phyloP scores from a whole-genome alignment of 2,888 invertebrate species.

The Hyles lineata region DNA sequence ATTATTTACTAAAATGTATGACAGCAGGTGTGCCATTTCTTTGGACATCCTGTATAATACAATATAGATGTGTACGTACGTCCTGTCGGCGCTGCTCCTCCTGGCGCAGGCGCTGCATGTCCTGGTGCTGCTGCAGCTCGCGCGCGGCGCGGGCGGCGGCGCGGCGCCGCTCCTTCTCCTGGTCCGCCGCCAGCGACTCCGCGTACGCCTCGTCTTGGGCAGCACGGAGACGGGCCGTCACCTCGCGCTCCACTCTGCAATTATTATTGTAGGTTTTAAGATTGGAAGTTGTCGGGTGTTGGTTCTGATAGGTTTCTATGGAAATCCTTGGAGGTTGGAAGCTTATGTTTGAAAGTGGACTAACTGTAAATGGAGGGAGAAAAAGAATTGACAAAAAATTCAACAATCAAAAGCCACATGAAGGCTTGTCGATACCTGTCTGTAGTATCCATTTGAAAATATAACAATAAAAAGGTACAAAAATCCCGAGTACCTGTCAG shows the following conservation, averaged over 20 bases:
- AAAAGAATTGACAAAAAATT: no score
- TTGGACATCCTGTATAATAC: no score
- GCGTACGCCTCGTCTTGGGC: slow-evolving; percentile 98
- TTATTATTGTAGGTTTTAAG: not conserved
- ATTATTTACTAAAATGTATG: no score
- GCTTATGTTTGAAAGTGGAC: no score
- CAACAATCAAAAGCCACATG: no score
- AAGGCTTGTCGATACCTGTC: no score
- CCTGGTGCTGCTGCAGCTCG: slow-evolving; percentile 74
- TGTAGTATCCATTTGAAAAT: no score
- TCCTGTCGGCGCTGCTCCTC: slow-evolving; percentile 57
- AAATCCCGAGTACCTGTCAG: slow-evolving; percentile 87
- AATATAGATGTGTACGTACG: slow-evolving; percentile 38
- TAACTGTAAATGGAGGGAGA: no score
- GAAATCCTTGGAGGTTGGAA: no score
- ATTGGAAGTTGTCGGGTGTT: no score
- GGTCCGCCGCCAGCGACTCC: slow-evolving; percentile 95
- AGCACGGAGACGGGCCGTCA: slow-evolving; percentile 93
- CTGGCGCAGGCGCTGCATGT: slow-evolving; percentile 57
- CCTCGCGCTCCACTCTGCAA: slow-evolving; percentile 89
- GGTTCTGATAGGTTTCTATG: no score
- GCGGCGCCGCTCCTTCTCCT: slow-evolving; percentile 94
- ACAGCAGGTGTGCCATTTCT: no score
- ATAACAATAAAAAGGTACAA: not conserved
- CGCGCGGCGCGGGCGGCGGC: slow-evolving; percentile 70